Evolutionary conservation across 1,140 invertebrate species (phyloP).

Genomic region (Vanessa atalanta): DNA sequence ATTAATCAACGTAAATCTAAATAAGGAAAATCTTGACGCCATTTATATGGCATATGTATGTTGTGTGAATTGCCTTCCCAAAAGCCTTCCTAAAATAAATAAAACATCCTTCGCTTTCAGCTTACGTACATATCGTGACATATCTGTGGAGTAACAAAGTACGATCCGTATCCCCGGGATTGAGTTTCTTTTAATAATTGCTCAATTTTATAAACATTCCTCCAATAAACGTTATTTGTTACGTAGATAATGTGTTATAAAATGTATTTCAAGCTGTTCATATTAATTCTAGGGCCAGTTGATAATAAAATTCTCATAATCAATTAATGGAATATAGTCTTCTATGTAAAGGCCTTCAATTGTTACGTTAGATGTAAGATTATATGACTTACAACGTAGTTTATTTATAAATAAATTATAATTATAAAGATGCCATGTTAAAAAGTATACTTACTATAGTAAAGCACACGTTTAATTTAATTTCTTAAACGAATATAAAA

Average conservation of each 20-base stretch:
- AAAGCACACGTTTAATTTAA: constrained; percentile 37
- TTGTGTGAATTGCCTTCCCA: constrained; percentile 2
- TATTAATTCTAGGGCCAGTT: constrained; percentile 31
- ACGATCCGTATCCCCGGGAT: background rate
- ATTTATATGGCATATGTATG: background rate
- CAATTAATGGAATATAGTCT: constrained; percentile 44
- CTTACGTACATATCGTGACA: constrained; percentile 33
- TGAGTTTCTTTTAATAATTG: constrained; percentile 14
- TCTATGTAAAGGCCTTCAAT: constrained; percentile 68
- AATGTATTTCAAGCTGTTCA: background rate
- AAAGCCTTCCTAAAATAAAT: constrained; percentile 3
- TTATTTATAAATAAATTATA: constrained; percentile 47
- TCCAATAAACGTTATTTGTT: background rate
- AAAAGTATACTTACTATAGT: constrained; percentile 42
- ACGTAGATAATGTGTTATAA: background rate
- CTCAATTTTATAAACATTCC: constrained; percentile 26
- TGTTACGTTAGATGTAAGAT: constrained; percentile 54
- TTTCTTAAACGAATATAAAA: constrained; percentile 59
- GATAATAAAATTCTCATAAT: constrained; percentile 21
- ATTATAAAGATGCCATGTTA: constrained; percentile 67
- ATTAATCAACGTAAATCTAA: background rate
- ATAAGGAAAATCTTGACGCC: background rate
- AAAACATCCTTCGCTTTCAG: constrained; percentile 6
- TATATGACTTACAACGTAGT: constrained; percentile 35
- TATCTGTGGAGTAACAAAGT: constrained; percentile 18